Evolutionary conservation across 2,797 vertebrate species (phyloP), one percentile per base, ranked within the genome.

Genomic region (Notolabrus celidotus): DNA sequence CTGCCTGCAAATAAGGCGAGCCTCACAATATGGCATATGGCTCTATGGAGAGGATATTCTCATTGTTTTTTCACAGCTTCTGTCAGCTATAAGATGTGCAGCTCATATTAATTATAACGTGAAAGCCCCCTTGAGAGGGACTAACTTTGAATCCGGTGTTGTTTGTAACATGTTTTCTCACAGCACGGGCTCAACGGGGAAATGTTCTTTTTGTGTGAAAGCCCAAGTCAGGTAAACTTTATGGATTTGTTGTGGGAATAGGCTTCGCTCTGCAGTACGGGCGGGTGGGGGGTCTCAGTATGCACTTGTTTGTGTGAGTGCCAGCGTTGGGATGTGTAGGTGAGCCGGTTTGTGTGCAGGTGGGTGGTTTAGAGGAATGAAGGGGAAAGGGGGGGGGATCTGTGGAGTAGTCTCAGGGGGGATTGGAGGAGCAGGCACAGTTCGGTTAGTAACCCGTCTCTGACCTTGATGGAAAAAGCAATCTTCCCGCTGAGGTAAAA

Each of bases 391-490:
- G n/a, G 9, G 20, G 55, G 60, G 63, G 41, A 10, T 68, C 65
- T 57, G 67, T 65, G 10, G 64, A 77, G 74, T 68, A 39, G 23
- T 75, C 79, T 77, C 78, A 39, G 31, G 72, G n/a, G 76, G 90
- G 80, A 86, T 86, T 82, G 80, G 38, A 79, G 82, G 78, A 46
- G 68, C 67, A 79, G 79, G 83, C 69, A 57, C 59, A 51, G 85
- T 84, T 90, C 86, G 74, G 84, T 84, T 79, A 74, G 75, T 82
- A 80, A 93, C 92, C 91, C 69, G 87, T 83, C 67, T 79, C 43
- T 89, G 92, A 94, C 92, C 93, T 93, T 92, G 88, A 85, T 77
- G 69, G 82, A 84, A 89, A 91, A 92, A 92, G 89, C 89, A 92
- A 92, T 93, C 85, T 92, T 88, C 67, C 79, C 74, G 79, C 36